Conservation (phyloP, 2,888 invertebrate species). For the Epistrophe grossulariae region DNA sequence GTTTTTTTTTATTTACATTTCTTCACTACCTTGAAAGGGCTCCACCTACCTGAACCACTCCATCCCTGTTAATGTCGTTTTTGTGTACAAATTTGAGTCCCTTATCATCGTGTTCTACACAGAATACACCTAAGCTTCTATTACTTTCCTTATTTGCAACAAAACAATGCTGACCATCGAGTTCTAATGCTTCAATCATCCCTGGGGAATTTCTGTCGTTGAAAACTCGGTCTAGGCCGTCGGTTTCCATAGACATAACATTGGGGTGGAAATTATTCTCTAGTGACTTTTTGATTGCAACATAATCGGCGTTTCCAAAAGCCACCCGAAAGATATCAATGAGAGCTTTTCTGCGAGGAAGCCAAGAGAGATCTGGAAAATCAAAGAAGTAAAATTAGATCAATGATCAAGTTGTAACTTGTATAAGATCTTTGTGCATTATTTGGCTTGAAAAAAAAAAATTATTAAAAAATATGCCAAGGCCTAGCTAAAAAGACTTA, state of each 20-base stretch:
- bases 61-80: constrained; percentile 45
- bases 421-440: no score
- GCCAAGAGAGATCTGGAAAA: constrained; percentile 76
- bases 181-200: constrained; percentile 57
- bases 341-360: constrained; percentile 69
- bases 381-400: neutral
- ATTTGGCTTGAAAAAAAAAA: no score
- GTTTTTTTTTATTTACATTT: neutral
- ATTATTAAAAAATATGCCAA: no score
- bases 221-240: constrained; percentile 70
- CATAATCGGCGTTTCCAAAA: constrained; percentile 68
- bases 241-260: constrained; percentile 61
- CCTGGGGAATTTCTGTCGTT: constrained; percentile 46
- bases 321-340: constrained; percentile 74
- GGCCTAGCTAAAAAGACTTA: no score
- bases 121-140: constrained; percentile 56
- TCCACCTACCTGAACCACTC: constrained; percentile 77
- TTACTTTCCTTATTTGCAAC: constrained; percentile 31
- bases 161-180: constrained; percentile 72
- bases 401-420: no score
- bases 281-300: constrained; percentile 71
- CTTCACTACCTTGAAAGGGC: neutral
- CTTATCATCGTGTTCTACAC: constrained; percentile 46
- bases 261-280: constrained; percentile 56
- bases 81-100: constrained; percentile 53